Conservation (phyloP, 1,140 invertebrate species). For the Probaryconus sp. region DNA sequence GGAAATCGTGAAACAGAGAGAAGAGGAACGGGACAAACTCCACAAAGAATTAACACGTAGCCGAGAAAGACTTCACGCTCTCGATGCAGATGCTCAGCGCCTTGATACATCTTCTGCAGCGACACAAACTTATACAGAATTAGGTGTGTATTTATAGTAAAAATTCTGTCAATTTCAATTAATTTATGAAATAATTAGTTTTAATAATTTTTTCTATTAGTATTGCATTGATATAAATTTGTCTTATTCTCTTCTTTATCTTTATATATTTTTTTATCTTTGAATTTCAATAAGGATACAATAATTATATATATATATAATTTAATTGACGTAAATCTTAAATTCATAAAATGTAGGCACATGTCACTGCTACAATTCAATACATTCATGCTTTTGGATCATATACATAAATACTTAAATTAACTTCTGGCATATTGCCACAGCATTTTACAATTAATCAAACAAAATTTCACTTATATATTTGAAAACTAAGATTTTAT, state of each 20-base stretch:
- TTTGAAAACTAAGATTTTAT: conserved; percentile 6
- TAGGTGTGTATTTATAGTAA: conserved; percentile 60
- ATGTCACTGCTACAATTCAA: no score
- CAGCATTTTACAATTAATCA: not conserved
- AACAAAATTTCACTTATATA: not conserved
- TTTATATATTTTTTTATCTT: no score
- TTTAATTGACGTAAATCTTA: not conserved
- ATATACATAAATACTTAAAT: not conserved
- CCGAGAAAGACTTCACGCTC: conserved; percentile 84
- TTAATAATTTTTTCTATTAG: no score
- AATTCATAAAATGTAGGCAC: no score
- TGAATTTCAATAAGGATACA: no score
- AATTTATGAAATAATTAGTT: conserved; percentile 22
- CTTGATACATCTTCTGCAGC: conserved; percentile 63
- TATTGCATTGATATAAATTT: no score
- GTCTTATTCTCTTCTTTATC: no score
- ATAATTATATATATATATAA: no score
- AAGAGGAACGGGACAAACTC: conserved; percentile 86
- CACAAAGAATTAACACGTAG: conserved; percentile 84
- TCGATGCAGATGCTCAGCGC: conserved; percentile 77
- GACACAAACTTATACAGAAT: conserved; percentile 65
- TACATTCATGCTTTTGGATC: no score
- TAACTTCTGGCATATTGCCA: not conserved
- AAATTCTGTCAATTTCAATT: conserved; percentile 25
- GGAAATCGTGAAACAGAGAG: conserved; percentile 85